Percentiles rank a stretch among this genome's conserved stretches.
Evolutionary conservation across 2,888 invertebrate genomes (phyloP).

Genomic region (Nomada ferruginata): DNA sequence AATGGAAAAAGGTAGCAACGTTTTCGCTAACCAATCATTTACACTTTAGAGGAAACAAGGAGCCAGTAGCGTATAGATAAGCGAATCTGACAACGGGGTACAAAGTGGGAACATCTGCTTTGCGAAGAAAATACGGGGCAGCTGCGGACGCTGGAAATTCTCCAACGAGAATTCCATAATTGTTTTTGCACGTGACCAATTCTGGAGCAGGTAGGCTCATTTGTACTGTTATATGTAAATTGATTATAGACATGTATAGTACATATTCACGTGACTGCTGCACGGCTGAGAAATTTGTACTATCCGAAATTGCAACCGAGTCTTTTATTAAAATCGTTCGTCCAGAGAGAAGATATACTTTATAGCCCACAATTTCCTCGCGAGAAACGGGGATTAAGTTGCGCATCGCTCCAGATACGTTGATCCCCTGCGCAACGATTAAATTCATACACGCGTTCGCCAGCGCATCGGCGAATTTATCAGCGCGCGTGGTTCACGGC

Average conservation of each 20-base stretch:
- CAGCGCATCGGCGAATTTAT: conserved; percentile 63
- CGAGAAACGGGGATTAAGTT: conserved; percentile 62
- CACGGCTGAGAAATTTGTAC: no score
- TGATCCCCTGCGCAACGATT: conserved; percentile 58
- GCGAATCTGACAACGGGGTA: conserved; percentile 12
- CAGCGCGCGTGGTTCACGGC: conserved; percentile 59
- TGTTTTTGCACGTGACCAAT: no score
- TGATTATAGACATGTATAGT: no score
- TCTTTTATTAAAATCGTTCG: no score
- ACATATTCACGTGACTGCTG: no score
- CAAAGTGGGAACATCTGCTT: conserved; percentile 76
- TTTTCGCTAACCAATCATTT: no score
- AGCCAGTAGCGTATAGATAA: conserved; percentile 2
- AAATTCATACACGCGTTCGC: conserved; percentile 55
- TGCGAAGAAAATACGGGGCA: conserved; percentile 67
- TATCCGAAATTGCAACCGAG: no score
- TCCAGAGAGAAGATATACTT: neutral
- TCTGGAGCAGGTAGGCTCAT: no score
- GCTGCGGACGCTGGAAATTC: conserved; percentile 75
- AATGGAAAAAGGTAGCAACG: no score
- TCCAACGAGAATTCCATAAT: neutral
- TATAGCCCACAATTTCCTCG: conserved; percentile 4
- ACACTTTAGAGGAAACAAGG: neutral
- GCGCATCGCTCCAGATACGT: conserved; percentile 63
- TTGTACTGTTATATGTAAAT: no score